phyloP scores from a whole-genome alignment of 2,797 vertebrate genomes.

The Diglossa cyanea region DNA sequence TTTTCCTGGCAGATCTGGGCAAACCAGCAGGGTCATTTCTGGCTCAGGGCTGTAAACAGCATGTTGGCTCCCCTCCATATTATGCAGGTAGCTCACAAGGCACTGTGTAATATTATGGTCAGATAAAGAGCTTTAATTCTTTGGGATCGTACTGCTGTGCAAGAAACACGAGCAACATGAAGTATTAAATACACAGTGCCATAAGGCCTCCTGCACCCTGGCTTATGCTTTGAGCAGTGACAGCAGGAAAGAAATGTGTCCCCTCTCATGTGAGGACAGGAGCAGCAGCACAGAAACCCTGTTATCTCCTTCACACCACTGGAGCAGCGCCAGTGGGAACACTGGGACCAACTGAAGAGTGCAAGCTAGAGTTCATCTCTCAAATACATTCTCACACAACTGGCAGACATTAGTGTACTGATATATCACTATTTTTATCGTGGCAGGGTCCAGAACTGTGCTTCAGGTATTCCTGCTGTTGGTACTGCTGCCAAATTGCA shows the following conservation, averaged over 20 bases:
- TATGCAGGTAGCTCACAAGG: background rate
- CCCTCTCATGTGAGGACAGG: background rate
- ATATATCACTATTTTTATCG: background rate
- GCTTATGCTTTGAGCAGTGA: background rate
- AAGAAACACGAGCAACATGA: background rate
- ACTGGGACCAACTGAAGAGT: background rate
- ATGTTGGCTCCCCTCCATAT: background rate
- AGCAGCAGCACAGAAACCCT: background rate
- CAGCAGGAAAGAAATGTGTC: background rate
- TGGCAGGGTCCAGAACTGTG: background rate
- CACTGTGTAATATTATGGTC: background rate
- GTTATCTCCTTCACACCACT: background rate
- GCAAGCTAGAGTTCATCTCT: background rate
- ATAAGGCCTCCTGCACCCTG: background rate
- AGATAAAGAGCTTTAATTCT: background rate
- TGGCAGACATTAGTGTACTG: background rate
- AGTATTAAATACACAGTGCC: background rate
- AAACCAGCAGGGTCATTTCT: conserved; percentile 15
- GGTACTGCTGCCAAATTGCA: background rate
- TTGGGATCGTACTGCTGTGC: background rate
- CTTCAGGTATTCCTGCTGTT: background rate
- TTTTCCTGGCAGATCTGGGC: background rate
- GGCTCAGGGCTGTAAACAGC: background rate
- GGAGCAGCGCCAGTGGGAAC: background rate
- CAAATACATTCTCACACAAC: background rate